A percentile compares a stretch with the other conserved stretches of the same genome.
phyloP scores from a whole-genome alignment of 2,888 invertebrate species.

The Mythimna vitellina region DNA sequence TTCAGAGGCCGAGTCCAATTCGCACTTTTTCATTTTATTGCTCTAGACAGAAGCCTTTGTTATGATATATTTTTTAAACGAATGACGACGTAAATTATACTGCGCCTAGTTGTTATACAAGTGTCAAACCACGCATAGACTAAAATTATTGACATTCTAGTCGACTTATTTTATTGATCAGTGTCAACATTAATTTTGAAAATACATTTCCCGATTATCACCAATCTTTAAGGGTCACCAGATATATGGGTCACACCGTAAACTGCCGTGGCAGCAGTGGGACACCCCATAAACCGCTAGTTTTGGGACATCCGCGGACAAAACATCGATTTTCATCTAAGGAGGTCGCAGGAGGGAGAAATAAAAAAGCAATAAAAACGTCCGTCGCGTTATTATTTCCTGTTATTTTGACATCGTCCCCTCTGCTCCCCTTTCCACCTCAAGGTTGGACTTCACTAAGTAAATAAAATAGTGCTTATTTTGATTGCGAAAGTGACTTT shows the following conservation, averaged over 20 bases:
- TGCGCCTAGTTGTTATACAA: too few relatives aligned
- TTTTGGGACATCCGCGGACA: constrained; percentile 40
- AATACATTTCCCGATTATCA: constrained; percentile 22
- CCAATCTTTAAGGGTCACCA: background rate
- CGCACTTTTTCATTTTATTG: too few relatives aligned
- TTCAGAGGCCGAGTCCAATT: too few relatives aligned
- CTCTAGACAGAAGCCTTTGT: too few relatives aligned
- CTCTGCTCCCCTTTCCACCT: constrained; percentile 7
- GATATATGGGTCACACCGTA: constrained; percentile 42
- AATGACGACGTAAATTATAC: too few relatives aligned
- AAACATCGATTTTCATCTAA: constrained; percentile 49
- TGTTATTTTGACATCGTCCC: constrained; percentile 65
- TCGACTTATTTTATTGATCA: background rate
- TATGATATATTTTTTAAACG: too few relatives aligned
- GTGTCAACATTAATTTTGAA: constrained; percentile 18
- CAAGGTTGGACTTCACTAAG: constrained; percentile 33
- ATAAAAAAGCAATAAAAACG: constrained; percentile 71
- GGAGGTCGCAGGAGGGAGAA: constrained; percentile 55
- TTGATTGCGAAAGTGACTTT: constrained; percentile 10
- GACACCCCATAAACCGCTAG: constrained; percentile 43
- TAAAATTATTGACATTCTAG: background rate
- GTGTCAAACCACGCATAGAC: too few relatives aligned
- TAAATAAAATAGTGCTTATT: constrained; percentile 43
- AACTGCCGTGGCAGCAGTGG: constrained; percentile 23
- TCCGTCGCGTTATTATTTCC: constrained; percentile 68